Base-by-base conservation (phyloP, 2,888 invertebrate species). In the Notodonta ziczac region DNA sequence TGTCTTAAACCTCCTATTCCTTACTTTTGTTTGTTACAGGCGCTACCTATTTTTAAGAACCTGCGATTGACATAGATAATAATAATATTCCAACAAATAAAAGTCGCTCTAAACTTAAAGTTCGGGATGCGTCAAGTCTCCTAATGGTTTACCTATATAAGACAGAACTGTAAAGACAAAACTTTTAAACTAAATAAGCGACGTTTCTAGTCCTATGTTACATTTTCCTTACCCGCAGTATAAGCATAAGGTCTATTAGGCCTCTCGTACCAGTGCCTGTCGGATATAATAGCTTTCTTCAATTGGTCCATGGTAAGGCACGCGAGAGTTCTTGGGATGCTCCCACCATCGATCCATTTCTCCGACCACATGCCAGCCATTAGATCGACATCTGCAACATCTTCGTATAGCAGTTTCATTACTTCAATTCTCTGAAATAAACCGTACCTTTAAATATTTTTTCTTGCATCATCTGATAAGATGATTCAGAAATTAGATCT, bases 331-430 rank as follows among this genome's bases (percentile, higher is more conserved):
- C 97, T 97, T 16, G 98, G 98, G 46, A 98, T 94, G 94, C 96
- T 95, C 58, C 97, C 96, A 51, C 96, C 97, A 3, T 96, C 95
- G 58, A 97, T 90, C 0, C 96, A 95, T 60, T 95, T 94, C 83
- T 98, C 98, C 0, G 97, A 95, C 59, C 98, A 97, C 51, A 97
- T 96, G 24, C 97, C 98, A 39, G 96, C 96, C 95, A 97, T 96
- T 44, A 98, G 90, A 87, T 98, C 98, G 58, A 98, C 96, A 84
- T 98, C 98, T 62, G 95, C 94, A 5, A 97, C 96, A 84, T 96
- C 95, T 0, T 71, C 59, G 59, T 85, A 81, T 0, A 66, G 12
- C 2, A 69, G 58, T 56, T 72, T 74, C 5, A 85, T 65, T 4
- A 65, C 65, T 59, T 78, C 79, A 5, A 80, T 66, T 59, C 73